phyloP scores from a whole-genome alignment of 2,797 vertebrate species.

The Atherinosoma microstoma region DNA sequence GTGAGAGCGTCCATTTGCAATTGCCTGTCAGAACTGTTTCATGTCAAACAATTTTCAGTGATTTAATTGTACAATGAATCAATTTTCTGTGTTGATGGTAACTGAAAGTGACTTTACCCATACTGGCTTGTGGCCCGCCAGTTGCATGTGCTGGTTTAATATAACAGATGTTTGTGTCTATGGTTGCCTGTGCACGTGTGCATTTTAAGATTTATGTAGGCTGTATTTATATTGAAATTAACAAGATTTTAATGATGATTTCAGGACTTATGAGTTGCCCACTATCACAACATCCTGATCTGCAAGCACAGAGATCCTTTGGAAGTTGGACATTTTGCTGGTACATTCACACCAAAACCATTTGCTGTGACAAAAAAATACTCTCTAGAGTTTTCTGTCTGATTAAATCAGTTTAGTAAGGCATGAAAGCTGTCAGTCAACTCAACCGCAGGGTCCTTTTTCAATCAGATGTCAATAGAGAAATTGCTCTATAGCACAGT shows the following conservation, averaged over 20 bases:
- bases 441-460: no score
- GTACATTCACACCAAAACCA: not conserved
- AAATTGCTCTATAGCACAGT: no score
- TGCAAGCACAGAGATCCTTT: not conserved
- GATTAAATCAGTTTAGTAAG: not conserved
- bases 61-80: slow-evolving; percentile 62
- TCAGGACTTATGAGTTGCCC: not conserved
- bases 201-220: no score
- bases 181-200: not conserved
- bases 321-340: not conserved
- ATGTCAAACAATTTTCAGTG: slow-evolving; percentile 56
- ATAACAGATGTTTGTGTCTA: not conserved
- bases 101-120: slow-evolving; percentile 49
- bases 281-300: no score
- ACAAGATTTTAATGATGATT: no score
- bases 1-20: slow-evolving; percentile 53
- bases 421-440: not conserved
- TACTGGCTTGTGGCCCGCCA: slow-evolving; percentile 17
- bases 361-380: not conserved
- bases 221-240: no score
- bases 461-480: no score
- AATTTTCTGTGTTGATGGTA: slow-evolving; percentile 57
- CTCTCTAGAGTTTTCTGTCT: not conserved
- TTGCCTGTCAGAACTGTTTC: slow-evolving; percentile 62
- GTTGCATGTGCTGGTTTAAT: slow-evolving; percentile 2